Base-by-base conservation (phyloP, 2,797 vertebrate genomes). In the Argya squamiceps region DNA sequence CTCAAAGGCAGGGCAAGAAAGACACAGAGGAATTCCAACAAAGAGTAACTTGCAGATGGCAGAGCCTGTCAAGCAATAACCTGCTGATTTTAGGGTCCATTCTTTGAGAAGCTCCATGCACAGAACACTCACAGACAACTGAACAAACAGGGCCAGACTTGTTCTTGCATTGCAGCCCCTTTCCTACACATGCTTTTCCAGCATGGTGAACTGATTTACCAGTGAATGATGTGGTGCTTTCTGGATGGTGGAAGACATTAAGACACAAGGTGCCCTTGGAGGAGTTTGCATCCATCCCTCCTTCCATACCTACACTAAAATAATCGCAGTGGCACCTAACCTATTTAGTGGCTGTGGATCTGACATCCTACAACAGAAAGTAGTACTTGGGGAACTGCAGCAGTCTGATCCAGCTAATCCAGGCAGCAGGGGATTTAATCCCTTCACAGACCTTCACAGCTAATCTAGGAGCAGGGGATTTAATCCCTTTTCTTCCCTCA, bases 21-120 rank as follows among this genome's bases (percentile, higher is more conserved):
- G 55, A 79, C 32, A 2, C 44, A 27, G 18, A 81, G 47, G 70
- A 86, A 92, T 81, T 94, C 59, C 79, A 76, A n/a, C 60, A 53
- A 85, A 89, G 55, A 90, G 69, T 84, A 75, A 71, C 67, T 88
- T 78, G 52, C 44, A 91, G 4, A 15, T 73, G 49, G 73, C 44
- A 89, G 59, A 91, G 15, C 19, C 44, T 88, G 84, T 62, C 79
- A 93, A 78, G 82, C 55, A 93, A 62, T 78, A 85, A 88, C 39
- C 6, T 90, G 55, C 41, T 88, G 84, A 91, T 95, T 94, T 93
- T 96, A 90, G 24, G 39, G 37, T 85, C 52, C 44, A 8, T 78
- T 84, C 46, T 89, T 86, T 88, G 82, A 94, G 79, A 36, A 69
- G 22, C 30, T 94, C 69, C 37, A 22, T 39, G 30, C 20, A 93